Conservation (phyloP, 2,888 invertebrate genomes). For the Nematopogon swammerdamellus region DNA sequence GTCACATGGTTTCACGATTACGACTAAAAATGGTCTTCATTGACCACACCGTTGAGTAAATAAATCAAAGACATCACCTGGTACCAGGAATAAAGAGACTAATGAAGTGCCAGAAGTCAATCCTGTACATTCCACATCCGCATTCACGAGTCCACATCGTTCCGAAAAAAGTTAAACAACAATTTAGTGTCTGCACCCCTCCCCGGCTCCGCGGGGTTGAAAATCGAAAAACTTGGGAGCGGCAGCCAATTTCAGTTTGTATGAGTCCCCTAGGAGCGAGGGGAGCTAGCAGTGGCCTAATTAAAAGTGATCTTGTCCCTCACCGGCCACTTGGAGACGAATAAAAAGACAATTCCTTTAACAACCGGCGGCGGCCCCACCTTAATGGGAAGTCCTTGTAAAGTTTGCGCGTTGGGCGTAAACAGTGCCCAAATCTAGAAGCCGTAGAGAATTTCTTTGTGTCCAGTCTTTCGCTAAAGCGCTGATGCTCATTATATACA, state of each 20-base stretch:
- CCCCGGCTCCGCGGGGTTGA: background rate
- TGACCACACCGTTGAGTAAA: too few species aligned
- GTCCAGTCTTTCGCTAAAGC: too few species aligned
- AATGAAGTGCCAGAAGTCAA: too few species aligned
- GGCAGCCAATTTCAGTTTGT: background rate
- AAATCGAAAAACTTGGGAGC: background rate
- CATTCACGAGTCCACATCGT: too few species aligned
- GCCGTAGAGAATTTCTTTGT: too few species aligned
- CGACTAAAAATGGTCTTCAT: too few species aligned
- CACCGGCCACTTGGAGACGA: background rate
- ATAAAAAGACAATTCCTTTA: background rate
- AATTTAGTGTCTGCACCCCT: background rate
- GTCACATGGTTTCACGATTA: too few species aligned
- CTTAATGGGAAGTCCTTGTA: background rate
- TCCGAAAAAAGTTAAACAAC: background rate
- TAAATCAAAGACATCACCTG: too few species aligned
- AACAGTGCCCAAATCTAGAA: too few species aligned
- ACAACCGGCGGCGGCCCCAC: background rate
- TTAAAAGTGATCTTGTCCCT: background rate
- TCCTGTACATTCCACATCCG: too few species aligned
- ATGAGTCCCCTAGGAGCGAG: background rate
- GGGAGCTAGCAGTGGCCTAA: background rate
- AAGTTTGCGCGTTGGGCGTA: background rate
- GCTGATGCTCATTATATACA: too few species aligned
- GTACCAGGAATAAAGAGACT: too few species aligned